Evolutionary conservation across 2,797 vertebrate genomes (phyloP), one percentile per base, ranked within the genome.

Genomic region (Thunnus albacares): DNA sequence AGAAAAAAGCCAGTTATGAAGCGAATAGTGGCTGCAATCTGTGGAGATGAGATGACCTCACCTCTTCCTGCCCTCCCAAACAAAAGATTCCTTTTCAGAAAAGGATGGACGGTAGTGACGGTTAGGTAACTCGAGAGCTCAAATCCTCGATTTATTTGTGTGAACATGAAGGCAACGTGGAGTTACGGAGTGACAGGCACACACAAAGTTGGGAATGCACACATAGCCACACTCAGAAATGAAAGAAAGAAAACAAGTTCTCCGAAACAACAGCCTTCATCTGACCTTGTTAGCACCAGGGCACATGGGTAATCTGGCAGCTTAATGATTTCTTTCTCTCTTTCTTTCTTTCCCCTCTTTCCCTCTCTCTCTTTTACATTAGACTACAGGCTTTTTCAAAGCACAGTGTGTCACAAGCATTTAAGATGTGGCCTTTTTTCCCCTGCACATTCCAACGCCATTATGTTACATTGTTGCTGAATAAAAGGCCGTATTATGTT

Each of bases 401-500:
- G 95, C 96, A 93, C 89, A 95, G 95, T 95, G 96, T 97, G 97
- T 97, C 97, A 91, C 96, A 95, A 96, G 96, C 95, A 95, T 97
- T 97, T 98, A 97, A 99, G 97, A 97, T 87, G 95, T 95, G 96
- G 96, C 96, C 97, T 95, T 97, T 96, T 96, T 81, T 71, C 71
- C 90, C 81, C 88, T 95, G 96, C 97, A 96, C 97, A 99, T 99
- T 99, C 98, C 97, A 93, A 95, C 95, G 94, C 96, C 97, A 98
- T 99, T 98, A 98, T 97, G 98, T 95, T 96, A 97, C 97, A 98
- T 98, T 99, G 97, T 98, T 96, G 96, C 96, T 93, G 97, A 97
- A 99, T 98, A 99, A 98, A 99, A 97, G 95, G 95, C 94, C 92
- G 97, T 98, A 99, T 99, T 99, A 98, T 99, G 97, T 98, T 97